Conservation (phyloP, 2,113 vertebrate species). For the Malurus elegans region DNA sequence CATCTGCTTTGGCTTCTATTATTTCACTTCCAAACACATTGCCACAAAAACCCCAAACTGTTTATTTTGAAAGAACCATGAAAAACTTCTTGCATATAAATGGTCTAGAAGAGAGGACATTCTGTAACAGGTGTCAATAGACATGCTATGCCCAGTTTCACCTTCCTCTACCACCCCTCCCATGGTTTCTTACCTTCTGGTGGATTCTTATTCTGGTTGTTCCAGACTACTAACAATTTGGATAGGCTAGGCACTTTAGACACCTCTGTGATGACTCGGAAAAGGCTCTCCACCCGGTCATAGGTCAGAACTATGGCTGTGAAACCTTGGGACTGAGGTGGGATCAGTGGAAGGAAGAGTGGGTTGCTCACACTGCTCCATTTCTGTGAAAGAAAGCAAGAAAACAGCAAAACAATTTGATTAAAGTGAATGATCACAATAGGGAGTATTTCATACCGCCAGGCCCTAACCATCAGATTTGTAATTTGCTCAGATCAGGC, state of each 20-base stretch:
- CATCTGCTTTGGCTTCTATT: background rate
- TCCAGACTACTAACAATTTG: constrained; percentile 96
- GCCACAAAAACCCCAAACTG: background rate
- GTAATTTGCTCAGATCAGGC: background rate
- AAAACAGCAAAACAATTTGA: background rate
- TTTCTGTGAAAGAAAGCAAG: constrained; percentile 75
- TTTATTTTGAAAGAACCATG: background rate
- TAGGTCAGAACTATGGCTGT: constrained; percentile 96
- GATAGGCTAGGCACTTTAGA: constrained; percentile 96
- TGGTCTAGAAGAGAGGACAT: background rate
- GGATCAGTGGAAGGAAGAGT: constrained; percentile 93
- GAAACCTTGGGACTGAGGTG: constrained; percentile 93
- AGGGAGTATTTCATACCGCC: background rate
- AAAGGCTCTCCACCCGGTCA: constrained; percentile 94
- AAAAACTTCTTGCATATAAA: background rate
- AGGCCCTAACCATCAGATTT: background rate
- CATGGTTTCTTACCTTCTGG: constrained; percentile 85
- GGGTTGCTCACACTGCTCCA: constrained; percentile 96
- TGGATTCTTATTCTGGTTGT: constrained; percentile 97
- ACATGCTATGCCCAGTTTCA: background rate
- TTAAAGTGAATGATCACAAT: background rate
- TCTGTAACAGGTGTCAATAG: background rate
- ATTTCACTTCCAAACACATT: background rate
- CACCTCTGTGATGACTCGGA: constrained; percentile 96
- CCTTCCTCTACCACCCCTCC: background rate